Evolutionary conservation across 2,113 vertebrate species (phyloP), one percentile per base, ranked within the genome.

Genomic region (Burhinus oedicnemus): DNA sequence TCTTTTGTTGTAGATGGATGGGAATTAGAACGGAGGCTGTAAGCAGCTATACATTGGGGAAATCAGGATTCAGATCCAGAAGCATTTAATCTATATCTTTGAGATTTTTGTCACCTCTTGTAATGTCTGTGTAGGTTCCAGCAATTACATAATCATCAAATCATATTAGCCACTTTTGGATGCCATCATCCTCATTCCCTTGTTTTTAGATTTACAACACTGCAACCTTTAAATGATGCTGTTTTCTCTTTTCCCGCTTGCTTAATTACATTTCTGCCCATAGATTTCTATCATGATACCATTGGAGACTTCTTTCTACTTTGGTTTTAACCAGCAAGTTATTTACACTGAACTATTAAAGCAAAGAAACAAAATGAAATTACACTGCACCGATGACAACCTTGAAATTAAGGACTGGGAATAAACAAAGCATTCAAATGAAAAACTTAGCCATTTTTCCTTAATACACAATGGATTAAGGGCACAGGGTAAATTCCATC

Each of bases 361-460:
- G 3, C 8, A 68, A 76, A 82, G 58, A 89, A 87, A 77, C 40
- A 90, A 65, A 91, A 90, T n/a, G 27, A 87, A 92, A 83, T 92
- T 61, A 81, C 32, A 57, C n/a, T 47, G 70, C 85, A 74, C 0
- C 25, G 62, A 93, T 87, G 69, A 97, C 83, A 97, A 81, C 74
- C 74, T 95, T 83, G 83, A 95, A 95, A 95, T 92, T 68, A 87
- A 92, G 69, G 64, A 60, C 80, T 72, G 54, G 64, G 44, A 92
- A 82, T 71, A 95, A 96, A 90, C 65, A 95, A 91, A 89, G 36
- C 30, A 65, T 83, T 93, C 84, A 83, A 66, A 93, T 68, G 15
- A 87, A 93, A 83, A 60, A 44, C 15, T 65, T 45, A 26, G 34
- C 57, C n/a, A 77, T 90, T 92, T 94, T 71, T 94, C 76, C 38